Evolutionary conservation across 2,888 invertebrate species (phyloP).

Genomic region (Cephus sareptanus): DNA sequence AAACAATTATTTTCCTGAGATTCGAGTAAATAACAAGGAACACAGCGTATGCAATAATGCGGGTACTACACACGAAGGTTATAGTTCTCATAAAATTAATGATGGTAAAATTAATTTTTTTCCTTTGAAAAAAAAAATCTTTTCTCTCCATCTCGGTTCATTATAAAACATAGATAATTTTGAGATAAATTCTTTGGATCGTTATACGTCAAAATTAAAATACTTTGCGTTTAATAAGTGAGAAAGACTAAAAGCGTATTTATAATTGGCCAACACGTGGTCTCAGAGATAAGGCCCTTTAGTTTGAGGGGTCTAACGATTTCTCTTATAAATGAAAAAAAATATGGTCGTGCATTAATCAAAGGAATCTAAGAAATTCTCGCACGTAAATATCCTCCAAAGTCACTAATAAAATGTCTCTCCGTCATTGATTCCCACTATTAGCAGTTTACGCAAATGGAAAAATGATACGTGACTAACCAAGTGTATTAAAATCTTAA

Average conservation of each 20-base stretch:
- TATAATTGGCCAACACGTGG: background rate
- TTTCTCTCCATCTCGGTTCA: too few species aligned
- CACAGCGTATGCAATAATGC: too few species aligned
- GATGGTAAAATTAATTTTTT: background rate
- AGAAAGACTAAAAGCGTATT: background rate
- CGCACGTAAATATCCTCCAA: background rate
- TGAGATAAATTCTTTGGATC: background rate
- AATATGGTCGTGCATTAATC: too few species aligned
- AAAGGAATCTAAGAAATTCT: too few species aligned
- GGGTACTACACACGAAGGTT: background rate
- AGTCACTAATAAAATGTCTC: background rate
- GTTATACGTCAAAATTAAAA: background rate
- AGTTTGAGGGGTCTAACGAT: background rate
- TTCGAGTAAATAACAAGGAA: background rate
- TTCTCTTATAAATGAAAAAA: background rate
- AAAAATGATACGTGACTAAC: background rate
- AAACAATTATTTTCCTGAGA: slow-evolving; percentile 15
- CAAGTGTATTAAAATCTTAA: background rate
- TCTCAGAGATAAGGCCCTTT: background rate
- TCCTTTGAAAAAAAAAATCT: background rate
- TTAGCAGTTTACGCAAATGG: background rate
- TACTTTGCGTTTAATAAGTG: background rate
- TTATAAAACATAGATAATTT: background rate
- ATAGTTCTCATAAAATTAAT: background rate
- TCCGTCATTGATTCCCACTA: background rate